These are phyloP conservation scores for Eolophus roseicapilla DNA, from an alignment of 2,113 vertebrate genomes.

Conservation along the genomic window DNA sequence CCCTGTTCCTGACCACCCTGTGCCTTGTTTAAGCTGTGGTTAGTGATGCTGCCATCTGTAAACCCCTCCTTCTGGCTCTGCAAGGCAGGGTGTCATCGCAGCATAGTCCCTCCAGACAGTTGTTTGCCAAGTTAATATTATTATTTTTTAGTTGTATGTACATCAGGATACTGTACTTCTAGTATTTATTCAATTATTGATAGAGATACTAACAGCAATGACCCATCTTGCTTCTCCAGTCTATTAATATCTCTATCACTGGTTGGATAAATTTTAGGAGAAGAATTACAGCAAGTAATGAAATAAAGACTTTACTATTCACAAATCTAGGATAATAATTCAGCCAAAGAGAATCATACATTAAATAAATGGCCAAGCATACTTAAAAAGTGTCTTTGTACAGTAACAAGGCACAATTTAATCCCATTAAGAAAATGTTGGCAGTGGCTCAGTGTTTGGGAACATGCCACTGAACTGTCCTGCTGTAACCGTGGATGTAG, in stretches of 20 bases:
- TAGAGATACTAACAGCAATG: not conserved
- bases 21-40: not conserved
- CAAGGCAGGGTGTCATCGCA: not conserved
- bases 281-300: not conserved
- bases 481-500: conserved; percentile 40
- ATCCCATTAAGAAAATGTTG: conserved; percentile 61
- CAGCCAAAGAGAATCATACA: conserved; percentile 12
- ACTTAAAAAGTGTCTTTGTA: conserved; percentile 38
- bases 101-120: not conserved
- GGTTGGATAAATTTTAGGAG: not conserved
- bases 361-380: conserved; percentile 23
- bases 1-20: not conserved
- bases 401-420: conserved; percentile 54
- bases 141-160: rapidly evolving
- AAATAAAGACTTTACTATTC: conserved; percentile 4
- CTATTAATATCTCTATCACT: not conserved
- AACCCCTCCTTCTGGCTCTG: not conserved
- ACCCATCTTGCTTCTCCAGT: not conserved
- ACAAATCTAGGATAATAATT: not conserved
- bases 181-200: not conserved
- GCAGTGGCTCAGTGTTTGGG: conserved; percentile 31
- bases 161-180: not conserved
- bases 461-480: conserved; percentile 40
- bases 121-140: not conserved
- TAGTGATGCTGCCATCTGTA: not conserved